These are phyloP conservation scores for Brachionus rotundiformis DNA, from an alignment of 1,140 invertebrate genomes.

Conservation along the genomic window DNA sequence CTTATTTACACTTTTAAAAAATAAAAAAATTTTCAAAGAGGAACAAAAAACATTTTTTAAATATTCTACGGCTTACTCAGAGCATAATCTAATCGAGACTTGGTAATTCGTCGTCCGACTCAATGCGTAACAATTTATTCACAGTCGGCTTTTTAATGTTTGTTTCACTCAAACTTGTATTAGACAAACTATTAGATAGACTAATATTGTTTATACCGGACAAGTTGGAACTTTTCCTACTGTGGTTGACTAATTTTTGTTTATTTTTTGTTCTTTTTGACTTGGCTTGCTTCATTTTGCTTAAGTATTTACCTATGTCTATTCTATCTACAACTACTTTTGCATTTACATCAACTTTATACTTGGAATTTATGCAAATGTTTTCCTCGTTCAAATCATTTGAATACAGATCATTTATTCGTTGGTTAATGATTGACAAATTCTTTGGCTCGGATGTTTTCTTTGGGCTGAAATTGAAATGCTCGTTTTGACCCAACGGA, in stretches of 20 bases:
- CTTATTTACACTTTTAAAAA: neutral
- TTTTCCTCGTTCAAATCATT: neutral
- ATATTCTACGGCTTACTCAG: neutral
- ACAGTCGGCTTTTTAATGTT: neutral
- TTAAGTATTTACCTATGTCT: neutral
- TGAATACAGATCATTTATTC: neutral
- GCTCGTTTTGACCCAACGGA: neutral
- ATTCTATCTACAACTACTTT: neutral
- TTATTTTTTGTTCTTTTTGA: neutral
- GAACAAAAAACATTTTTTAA: neutral
- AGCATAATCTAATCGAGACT: neutral
- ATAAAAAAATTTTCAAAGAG: neutral
- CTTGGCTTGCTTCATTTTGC: neutral
- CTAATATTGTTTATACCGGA: no score
- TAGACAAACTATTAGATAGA: neutral
- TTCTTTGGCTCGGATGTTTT: neutral
- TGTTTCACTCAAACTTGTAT: neutral
- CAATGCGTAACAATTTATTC: neutral
- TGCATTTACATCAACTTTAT: neutral
- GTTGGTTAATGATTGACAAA: neutral
- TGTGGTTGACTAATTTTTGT: neutral
- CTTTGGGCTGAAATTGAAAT: neutral
- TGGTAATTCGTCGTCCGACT: neutral
- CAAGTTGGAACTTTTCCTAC: no score
- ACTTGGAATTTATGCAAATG: neutral